phyloP scores from a whole-genome alignment of 2,888 invertebrate species.

The Synergus japonicus region DNA sequence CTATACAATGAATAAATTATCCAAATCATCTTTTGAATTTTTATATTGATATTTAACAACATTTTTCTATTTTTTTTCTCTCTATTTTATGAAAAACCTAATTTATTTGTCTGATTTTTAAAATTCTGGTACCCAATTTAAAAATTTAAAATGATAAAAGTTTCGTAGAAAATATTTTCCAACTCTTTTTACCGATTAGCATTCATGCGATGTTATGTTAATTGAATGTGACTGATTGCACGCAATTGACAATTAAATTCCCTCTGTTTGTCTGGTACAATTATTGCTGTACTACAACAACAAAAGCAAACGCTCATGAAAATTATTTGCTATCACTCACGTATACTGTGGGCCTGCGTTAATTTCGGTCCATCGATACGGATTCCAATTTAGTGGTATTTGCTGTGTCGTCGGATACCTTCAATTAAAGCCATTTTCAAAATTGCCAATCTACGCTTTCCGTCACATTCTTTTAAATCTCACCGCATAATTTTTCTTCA shows the following conservation, averaged over 20 bases:
- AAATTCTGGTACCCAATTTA: background rate
- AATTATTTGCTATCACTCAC: conserved; percentile 18
- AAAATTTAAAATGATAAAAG: no score
- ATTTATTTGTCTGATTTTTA: background rate
- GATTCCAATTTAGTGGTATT: conserved; percentile 32
- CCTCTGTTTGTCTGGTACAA: background rate
- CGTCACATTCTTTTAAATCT: background rate
- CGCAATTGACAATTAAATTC: conserved; percentile 14
- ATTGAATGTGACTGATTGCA: conserved; percentile 1
- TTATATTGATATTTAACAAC: no score
- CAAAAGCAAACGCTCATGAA: conserved; percentile 24
- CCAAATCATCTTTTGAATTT: background rate
- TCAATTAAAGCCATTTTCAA: conserved; percentile 34
- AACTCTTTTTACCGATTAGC: background rate
- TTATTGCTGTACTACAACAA: background rate
- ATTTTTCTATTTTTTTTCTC: no score
- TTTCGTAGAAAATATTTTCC: background rate
- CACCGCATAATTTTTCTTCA: background rate
- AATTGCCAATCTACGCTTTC: conserved; percentile 8
- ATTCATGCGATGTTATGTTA: background rate
- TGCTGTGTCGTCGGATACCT: conserved; percentile 15
- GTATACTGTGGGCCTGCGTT: conserved; percentile 13
- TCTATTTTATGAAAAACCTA: background rate
- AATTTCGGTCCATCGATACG: conserved; percentile 32
- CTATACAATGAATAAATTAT: background rate